Conservation (phyloP, 2,113 vertebrate genomes). For the Connochaetes taurinus region DNA sequence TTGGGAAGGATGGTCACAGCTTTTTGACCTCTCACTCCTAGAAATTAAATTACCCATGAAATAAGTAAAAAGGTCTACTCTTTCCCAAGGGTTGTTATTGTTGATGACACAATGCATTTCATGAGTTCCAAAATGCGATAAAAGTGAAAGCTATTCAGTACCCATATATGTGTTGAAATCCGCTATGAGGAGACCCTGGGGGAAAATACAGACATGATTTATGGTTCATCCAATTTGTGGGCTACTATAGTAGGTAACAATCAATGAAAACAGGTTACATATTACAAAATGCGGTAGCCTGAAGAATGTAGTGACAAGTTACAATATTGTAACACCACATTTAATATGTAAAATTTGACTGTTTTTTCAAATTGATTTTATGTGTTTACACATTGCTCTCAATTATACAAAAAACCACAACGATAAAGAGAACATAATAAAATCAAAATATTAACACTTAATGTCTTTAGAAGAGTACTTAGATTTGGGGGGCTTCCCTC, state of each 20-base stretch:
- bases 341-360: not conserved
- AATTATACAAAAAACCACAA: not conserved
- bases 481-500: not conserved
- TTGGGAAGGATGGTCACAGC: not conserved
- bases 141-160: not conserved
- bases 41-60: slow-evolving; percentile 1
- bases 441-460: not conserved
- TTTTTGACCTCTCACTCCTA: not conserved
- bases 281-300: not conserved
- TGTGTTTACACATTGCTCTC: not conserved
- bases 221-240: not conserved
- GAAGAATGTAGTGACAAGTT: not conserved
- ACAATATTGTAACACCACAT: not conserved
- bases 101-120: not conserved
- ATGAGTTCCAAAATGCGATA: not conserved
- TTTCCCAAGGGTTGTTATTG: not conserved
- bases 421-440: not conserved
- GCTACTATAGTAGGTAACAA: not conserved
- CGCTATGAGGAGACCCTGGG: not conserved
- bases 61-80: not conserved
- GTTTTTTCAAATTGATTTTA: not conserved
- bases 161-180: not conserved
- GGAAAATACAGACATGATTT: not conserved
- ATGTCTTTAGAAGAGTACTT: not conserved
- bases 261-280: not conserved